phyloP scores from a whole-genome alignment of 2,113 vertebrate genomes.

The Gallinago jamesoni region DNA sequence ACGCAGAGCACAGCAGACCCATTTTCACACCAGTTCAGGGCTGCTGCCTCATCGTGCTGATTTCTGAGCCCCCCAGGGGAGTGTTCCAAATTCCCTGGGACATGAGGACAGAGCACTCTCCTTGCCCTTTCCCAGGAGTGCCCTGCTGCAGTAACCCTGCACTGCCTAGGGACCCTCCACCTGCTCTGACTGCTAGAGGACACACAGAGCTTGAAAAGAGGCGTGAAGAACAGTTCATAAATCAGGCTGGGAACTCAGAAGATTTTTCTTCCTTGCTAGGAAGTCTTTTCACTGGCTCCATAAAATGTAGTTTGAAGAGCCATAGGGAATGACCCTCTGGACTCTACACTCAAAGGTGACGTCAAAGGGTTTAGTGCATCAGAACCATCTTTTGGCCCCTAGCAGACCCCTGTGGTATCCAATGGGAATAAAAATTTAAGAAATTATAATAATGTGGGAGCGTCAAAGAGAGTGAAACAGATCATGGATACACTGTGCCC shows the following conservation, averaged over 20 bases:
- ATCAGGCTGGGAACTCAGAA: neutral
- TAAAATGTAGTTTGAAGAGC: neutral
- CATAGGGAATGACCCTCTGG: neutral
- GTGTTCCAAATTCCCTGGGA: neutral
- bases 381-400: neutral
- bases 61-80: neutral
- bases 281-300: neutral
- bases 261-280: neutral
- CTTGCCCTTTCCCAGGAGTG: neutral
- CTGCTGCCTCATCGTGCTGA: neutral
- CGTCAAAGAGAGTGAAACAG: neutral
- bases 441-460: neutral
- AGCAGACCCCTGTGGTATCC: neutral
- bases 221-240: neutral
- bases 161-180: neutral
- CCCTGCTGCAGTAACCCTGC: accelerated
- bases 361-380: neutral
- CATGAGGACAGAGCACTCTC: neutral
- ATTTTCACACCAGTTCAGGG: neutral
- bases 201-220: neutral
- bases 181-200: neutral
- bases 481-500: accelerated
- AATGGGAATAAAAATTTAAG: neutral
- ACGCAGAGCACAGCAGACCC: neutral
- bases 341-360: neutral